Base-by-base conservation (phyloP, 2,797 vertebrate species). In the Percopsis omiscomaycus region DNA sequence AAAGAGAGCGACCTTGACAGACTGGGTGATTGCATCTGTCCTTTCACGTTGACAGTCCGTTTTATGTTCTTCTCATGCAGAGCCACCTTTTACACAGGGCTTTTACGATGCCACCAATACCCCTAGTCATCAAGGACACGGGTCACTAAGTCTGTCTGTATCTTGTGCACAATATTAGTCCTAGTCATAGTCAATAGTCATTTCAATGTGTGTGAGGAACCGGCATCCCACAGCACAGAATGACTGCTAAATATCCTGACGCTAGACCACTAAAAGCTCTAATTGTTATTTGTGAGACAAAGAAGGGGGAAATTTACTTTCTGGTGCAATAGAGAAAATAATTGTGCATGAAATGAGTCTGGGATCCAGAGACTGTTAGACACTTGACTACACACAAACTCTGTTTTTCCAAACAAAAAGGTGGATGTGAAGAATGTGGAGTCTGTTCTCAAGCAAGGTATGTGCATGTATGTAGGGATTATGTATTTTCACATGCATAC, bases 341-440 rank as follows among this genome's bases (percentile, higher is more conserved):
- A 66, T 68, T 52, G 55, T 10, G 37, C 47, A 51, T 64, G 66
- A 74, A 74, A 69, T 65, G 37, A 64, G 64, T 48, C 53, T 32
- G 48, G 64, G 48, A 61, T 61, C 52, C 11, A 13, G 58, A 59
- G 49, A 47, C 15, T 47, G 61, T 45, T 50, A 30, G n/a, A 30
- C 50, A 30, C 58, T 32, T 27, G 16, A 29, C 15, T 46, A 22
- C 53, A 37, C 27, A 55, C 53, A 47, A 28, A 37, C 28, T 8
- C 13, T 42, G 8, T 42, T 42, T 42, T 42, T 42, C 9, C 9
- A 2, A 2, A 6, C 37, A 42, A 42, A 37, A 42, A 1, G 37
- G 9, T 42, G 37, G 37, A 42, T 42, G 37, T 42, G 37, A 42
- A 42, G 6, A 42, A 42, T 9, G 37, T 42, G 37, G 9, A 9